phyloP scores from a whole-genome alignment of 2,797 vertebrate genomes.

The Coranthus polyacanthus region DNA sequence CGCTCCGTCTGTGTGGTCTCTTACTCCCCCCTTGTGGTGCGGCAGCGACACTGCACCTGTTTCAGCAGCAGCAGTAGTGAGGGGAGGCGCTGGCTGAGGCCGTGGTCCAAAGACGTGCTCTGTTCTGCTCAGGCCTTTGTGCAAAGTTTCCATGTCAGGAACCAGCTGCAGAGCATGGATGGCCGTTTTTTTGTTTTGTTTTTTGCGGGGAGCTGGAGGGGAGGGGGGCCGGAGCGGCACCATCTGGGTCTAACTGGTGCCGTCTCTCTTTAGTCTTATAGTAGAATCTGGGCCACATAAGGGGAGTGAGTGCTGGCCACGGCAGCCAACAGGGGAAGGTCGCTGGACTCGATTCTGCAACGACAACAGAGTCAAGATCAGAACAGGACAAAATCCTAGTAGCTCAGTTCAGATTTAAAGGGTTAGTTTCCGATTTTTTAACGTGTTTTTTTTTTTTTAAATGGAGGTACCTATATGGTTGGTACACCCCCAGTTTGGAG shows the following conservation, averaged over 20 bases:
- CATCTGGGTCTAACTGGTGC: slow-evolving; percentile 17
- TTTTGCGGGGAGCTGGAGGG: too few species aligned
- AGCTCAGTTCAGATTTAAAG: too few species aligned
- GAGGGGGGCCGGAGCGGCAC: slow-evolving; percentile 5
- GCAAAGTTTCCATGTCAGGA: slow-evolving; percentile 14
- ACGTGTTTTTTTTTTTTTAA: too few species aligned
- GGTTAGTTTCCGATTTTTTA: too few species aligned
- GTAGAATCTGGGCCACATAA: slow-evolving; percentile 97
- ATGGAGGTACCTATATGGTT: too few species aligned
- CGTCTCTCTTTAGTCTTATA: slow-evolving; percentile 81
- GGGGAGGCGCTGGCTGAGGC: slow-evolving; percentile 6
- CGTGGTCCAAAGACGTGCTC: slow-evolving; percentile 32
- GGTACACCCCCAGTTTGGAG: too few species aligned
- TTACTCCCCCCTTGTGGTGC: slow-evolving; percentile 65
- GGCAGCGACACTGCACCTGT: slow-evolving; percentile 53
- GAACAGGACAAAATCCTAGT: too few species aligned
- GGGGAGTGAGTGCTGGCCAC: slow-evolving; percentile 98
- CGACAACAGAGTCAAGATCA: slow-evolving; percentile 27
- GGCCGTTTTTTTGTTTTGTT: neutral
- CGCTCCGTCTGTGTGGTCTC: slow-evolving; percentile 43
- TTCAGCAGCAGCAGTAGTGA: slow-evolving; percentile 41
- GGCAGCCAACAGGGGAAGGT: slow-evolving; percentile 96
- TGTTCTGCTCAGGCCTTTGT: slow-evolving; percentile 21
- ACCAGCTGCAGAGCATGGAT: slow-evolving; percentile 25
- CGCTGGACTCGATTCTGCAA: slow-evolving; percentile 96